Conservation (phyloP, 2,113 vertebrate genomes). For the Turnix velox region DNA sequence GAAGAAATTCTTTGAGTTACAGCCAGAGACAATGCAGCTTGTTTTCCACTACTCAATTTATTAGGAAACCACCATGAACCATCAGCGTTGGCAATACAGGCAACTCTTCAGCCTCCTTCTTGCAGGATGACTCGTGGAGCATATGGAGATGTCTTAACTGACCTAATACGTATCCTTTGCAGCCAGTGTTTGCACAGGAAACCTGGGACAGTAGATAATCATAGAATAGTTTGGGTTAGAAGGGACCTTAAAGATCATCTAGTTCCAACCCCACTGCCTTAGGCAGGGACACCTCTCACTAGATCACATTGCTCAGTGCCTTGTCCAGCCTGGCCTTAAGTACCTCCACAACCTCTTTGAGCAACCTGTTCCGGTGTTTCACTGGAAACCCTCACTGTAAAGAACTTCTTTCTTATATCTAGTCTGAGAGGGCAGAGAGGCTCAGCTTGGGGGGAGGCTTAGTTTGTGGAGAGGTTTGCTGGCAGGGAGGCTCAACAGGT, state of each 20-base stretch:
- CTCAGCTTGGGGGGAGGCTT: too few relatives aligned
- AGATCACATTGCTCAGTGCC: too few relatives aligned
- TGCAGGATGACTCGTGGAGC: neutral
- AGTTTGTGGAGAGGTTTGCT: neutral
- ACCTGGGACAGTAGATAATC: accelerated
- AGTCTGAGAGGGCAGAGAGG: too few relatives aligned
- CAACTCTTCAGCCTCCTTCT: neutral
- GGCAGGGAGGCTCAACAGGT: neutral
- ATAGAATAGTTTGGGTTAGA: too few relatives aligned
- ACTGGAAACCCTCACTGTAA: too few relatives aligned
- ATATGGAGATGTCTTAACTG: neutral
- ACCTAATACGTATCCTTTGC: neutral
- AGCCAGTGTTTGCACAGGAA: neutral
- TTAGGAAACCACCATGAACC: neutral
- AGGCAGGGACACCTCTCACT: too few relatives aligned
- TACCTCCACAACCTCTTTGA: too few relatives aligned
- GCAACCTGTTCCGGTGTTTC: too few relatives aligned
- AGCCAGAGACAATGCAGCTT: neutral
- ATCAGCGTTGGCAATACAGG: neutral
- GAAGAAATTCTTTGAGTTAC: neutral
- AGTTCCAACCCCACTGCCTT: too few relatives aligned
- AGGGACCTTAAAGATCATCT: too few relatives aligned
- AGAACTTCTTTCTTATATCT: too few relatives aligned
- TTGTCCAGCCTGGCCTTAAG: too few relatives aligned
- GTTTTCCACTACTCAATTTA: neutral